phyloP scores from a whole-genome alignment of 1,140 invertebrate genomes.

The Melitaea cinxia region DNA sequence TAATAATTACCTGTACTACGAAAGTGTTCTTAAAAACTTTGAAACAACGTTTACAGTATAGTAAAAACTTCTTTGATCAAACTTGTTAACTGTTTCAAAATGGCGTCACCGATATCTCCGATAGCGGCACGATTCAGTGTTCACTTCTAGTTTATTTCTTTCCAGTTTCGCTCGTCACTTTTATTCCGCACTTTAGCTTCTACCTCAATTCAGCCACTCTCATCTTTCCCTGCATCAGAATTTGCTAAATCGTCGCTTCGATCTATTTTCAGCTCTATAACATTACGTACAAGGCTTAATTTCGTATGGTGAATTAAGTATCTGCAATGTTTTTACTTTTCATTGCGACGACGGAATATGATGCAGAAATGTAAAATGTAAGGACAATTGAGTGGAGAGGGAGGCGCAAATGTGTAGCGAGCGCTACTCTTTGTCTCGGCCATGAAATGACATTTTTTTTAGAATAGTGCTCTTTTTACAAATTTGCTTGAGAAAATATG shows the following conservation, averaged over 20 bases:
- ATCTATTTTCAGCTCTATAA: slow-evolving; percentile 35
- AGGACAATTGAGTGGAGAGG: slow-evolving; percentile 74
- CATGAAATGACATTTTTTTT: slow-evolving; percentile 39
- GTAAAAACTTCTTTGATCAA: slow-evolving; percentile 10
- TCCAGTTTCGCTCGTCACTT: slow-evolving; percentile 69
- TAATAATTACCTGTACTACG: neutral
- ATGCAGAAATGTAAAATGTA: slow-evolving; percentile 78
- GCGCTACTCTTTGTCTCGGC: slow-evolving; percentile 55
- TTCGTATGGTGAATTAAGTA: slow-evolving; percentile 29
- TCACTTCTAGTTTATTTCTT: slow-evolving; percentile 71
- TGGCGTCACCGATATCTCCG: slow-evolving; percentile 28
- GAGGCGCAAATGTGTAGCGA: slow-evolving; percentile 64
- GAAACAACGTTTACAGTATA: neutral
- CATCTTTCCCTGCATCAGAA: slow-evolving; percentile 69
- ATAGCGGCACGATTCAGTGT: slow-evolving; percentile 33
- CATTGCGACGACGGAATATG: slow-evolving; percentile 75
- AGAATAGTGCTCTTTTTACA: slow-evolving; percentile 35
- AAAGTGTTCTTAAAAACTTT: neutral
- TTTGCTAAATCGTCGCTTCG: slow-evolving; percentile 49
- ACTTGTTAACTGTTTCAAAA: slow-evolving; percentile 22
- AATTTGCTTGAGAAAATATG: slow-evolving; percentile 41
- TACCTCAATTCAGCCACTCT: slow-evolving; percentile 75
- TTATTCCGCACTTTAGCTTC: slow-evolving; percentile 76
- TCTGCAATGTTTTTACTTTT: slow-evolving; percentile 78
- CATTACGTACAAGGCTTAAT: slow-evolving; percentile 25